Evolutionary conservation across 2,888 invertebrate species (phyloP).

Genomic region (Disparrhopalites patrizii): DNA sequence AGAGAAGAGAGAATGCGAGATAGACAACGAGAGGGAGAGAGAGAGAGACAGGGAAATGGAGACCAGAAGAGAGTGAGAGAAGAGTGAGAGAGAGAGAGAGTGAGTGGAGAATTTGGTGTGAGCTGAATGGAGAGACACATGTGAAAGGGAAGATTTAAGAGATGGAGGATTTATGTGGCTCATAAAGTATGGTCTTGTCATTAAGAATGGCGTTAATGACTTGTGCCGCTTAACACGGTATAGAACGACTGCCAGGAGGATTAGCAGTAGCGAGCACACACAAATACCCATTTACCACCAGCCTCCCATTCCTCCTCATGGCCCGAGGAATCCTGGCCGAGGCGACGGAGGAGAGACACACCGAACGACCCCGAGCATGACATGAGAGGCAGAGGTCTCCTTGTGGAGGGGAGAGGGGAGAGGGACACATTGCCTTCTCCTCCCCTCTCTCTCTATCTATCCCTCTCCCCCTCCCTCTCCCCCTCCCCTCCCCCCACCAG

Average conservation of each 20-base stretch:
- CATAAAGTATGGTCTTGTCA: slow-evolving; percentile 45
- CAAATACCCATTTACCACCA: slow-evolving; percentile 19
- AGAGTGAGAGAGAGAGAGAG: background rate
- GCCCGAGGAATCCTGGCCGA: background rate
- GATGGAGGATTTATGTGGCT: slow-evolving; percentile 40
- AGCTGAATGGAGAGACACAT: slow-evolving; percentile 11
- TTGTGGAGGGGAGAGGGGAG: too few relatives aligned
- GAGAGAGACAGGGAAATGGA: background rate
- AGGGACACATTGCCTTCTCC: too few relatives aligned
- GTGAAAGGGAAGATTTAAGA: slow-evolving; percentile 41
- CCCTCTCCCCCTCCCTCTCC: too few relatives aligned
- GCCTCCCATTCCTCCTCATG: background rate
- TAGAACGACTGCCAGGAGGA: slow-evolving; percentile 24
- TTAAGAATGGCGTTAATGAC: slow-evolving; percentile 48
- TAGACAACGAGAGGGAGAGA: background rate
- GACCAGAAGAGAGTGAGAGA: too few relatives aligned
- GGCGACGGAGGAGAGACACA: background rate
- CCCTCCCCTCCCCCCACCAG: too few relatives aligned
- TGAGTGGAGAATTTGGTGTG: background rate
- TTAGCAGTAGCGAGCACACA: slow-evolving; percentile 15
- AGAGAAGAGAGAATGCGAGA: too few relatives aligned
- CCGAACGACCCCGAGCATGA: background rate
- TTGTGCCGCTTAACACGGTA: slow-evolving; percentile 39
- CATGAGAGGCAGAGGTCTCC: background rate
- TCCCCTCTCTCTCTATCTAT: too few relatives aligned